Base-by-base conservation (phyloP, 2,888 invertebrate genomes). In the Morinoia aosen region DNA sequence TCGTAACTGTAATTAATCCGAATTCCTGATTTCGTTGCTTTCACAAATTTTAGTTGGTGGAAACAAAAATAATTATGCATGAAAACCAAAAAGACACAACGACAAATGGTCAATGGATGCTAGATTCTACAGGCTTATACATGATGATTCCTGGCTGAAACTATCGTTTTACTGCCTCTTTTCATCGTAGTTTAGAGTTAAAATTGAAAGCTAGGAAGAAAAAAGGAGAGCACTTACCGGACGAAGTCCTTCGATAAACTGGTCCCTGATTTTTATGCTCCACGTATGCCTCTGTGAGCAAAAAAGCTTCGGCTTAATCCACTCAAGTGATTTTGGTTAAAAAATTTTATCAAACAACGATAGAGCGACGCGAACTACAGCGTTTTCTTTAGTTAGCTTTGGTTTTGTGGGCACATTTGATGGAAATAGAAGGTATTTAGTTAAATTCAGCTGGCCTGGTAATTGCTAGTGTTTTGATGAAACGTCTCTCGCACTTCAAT, bases 311-410 rank as follows among this genome's bases (percentile, higher is more conserved):
- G 93, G 58, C 93, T 19, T 93, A 93, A 93, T 93, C 93, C 93
- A 93, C 93, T 93, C 57, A 93, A 93, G 57, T 57, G 93, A 93
- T 57, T 58, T 57, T 57, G 16, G n/a, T 33, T 33, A 48, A 93
- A 93, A 93, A 93, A 93, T 93, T 93, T 58, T 5, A 93, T 93
- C 93, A 93, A 93, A 93, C 93, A 93, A n/a, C 93, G 57, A 57
- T 33, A 57, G 93, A 93, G 57, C 93, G 90, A 48, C 90, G 19
- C 48, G 48, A 90, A 90, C 76, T 76, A 76, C 76, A 76, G 33
- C 33, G 25, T 76, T 76, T 76, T 76, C 25, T 76, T 8, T 25
- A 10, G 76, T 76, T 76, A 76, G 76, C 76, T 76, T 33, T 76
- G 33, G 76, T 76, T 33, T 76, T 76, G 76, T 76, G 25, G 76